phyloP scores from a whole-genome alignment of 1,140 invertebrate species.

The Daktulosphaira vitifoliae region DNA sequence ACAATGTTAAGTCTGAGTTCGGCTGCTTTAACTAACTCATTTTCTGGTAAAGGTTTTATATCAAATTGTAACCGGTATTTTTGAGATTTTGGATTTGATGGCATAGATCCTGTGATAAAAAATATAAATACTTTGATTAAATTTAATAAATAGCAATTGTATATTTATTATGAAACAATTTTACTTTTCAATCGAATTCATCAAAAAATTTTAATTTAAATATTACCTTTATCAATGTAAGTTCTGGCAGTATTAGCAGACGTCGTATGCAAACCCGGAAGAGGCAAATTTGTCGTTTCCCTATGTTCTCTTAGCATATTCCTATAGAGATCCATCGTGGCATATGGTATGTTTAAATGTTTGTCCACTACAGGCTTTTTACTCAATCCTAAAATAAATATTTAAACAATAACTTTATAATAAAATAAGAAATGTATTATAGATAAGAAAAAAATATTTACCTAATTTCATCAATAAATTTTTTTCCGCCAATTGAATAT shows the following conservation, averaged over 20 bases:
- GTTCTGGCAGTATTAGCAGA: conserved; percentile 77
- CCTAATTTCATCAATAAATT: conserved; percentile 14
- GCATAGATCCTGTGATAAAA: background rate
- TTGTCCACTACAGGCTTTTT: conserved; percentile 49
- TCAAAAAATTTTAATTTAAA: no score
- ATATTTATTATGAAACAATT: no score
- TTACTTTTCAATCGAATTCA: no score
- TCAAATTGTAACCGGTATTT: conserved; percentile 72
- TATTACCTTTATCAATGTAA: conserved; percentile 67
- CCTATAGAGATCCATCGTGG: conserved; percentile 67
- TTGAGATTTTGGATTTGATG: conserved; percentile 42
- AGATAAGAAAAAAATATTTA: background rate
- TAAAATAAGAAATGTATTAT: no score
- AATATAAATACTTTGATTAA: no score
- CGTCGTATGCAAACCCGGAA: conserved; percentile 55
- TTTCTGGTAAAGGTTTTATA: conserved; percentile 57
- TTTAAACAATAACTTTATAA: background rate
- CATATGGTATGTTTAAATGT: conserved; percentile 59
- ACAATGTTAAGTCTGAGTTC: conserved; percentile 58
- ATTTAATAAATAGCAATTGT: no score
- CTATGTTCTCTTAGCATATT: conserved; percentile 50
- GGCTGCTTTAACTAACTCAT: conserved; percentile 72
- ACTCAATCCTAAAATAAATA: conserved; percentile 53
- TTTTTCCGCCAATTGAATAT: background rate
- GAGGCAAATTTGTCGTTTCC: conserved; percentile 55